Evolutionary conservation across 1,140 invertebrate species (phyloP).

Genomic region (Diploscapter pachys): DNA sequence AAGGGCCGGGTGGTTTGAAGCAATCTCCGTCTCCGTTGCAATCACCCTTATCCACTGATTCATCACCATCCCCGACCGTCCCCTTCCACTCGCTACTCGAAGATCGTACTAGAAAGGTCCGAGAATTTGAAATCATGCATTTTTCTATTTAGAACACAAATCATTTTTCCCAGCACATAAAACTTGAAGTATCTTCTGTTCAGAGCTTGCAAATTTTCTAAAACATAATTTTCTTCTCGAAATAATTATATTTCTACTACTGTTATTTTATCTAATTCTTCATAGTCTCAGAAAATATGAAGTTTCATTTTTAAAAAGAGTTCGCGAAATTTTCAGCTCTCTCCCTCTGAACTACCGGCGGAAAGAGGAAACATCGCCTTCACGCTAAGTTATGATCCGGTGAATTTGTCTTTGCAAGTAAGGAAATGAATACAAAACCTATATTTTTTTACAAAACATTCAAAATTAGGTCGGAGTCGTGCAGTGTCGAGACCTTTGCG

Average conservation of each 20-base stretch:
- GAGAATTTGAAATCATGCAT: not conserved
- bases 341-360: constrained; percentile 32
- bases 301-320: no score
- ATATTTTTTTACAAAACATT: not conserved
- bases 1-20: constrained; percentile 28
- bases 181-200: no score
- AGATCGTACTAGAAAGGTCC: constrained; percentile 22
- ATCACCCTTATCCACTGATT: constrained; percentile 34
- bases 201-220: no score
- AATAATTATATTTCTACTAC: no score
- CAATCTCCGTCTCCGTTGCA: constrained; percentile 31
- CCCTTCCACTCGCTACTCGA: constrained; percentile 25
- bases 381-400: constrained; percentile 27
- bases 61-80: constrained; percentile 26
- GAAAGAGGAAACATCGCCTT: constrained; percentile 31
- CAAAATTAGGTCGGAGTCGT: constrained; percentile 46
- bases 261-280: no score
- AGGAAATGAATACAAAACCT: not conserved
- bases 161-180: not conserved
- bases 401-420: constrained; percentile 20
- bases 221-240: no score
- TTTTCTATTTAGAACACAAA: no score
- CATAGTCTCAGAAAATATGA: no score
- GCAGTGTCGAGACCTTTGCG: constrained; percentile 47
- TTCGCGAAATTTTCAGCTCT: constrained; percentile 4